These are phyloP conservation scores for Sciurus vulgaris DNA, from an alignment of 2,797 vertebrate species.

Conservation along the genomic window DNA sequence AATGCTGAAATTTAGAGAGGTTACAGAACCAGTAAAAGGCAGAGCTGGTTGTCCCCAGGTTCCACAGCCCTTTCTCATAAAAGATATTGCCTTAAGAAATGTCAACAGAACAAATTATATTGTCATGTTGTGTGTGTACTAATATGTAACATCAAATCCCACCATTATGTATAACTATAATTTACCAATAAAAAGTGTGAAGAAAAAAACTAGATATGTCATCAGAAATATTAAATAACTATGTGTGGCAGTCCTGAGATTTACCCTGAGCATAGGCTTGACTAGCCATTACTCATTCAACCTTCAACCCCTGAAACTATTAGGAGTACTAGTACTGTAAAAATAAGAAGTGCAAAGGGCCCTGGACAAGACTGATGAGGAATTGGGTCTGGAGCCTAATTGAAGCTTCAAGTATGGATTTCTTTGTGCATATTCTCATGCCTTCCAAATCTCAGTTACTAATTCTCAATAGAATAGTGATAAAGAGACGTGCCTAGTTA, in stretches of 20 bases:
- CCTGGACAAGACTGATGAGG: not conserved
- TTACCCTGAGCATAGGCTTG: not conserved
- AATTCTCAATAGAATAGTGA: not conserved
- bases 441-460: not conserved
- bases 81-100: not conserved
- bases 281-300: not conserved
- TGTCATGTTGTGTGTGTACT: too few species aligned
- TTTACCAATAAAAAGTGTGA: too few species aligned
- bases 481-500: not conserved
- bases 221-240: not conserved
- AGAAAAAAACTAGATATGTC: not conserved
- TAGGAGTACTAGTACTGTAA: accelerated
- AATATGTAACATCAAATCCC: too few species aligned
- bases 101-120: not conserved
- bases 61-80: not conserved
- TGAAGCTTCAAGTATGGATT: not conserved
- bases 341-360: not conserved
- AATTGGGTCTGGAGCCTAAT: not conserved
- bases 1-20: not conserved
- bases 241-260: not conserved
- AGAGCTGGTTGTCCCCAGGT: not conserved
- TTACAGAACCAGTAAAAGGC: not conserved
- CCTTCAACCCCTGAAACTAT: not conserved
- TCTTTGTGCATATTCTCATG: not conserved
- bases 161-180: too few species aligned